Percentiles rank a stretch among this genome's conserved stretches.
These are phyloP conservation scores for Fundulus diaphanus DNA, from an alignment of 2,797 vertebrate genomes.

Conservation along the genomic window DNA sequence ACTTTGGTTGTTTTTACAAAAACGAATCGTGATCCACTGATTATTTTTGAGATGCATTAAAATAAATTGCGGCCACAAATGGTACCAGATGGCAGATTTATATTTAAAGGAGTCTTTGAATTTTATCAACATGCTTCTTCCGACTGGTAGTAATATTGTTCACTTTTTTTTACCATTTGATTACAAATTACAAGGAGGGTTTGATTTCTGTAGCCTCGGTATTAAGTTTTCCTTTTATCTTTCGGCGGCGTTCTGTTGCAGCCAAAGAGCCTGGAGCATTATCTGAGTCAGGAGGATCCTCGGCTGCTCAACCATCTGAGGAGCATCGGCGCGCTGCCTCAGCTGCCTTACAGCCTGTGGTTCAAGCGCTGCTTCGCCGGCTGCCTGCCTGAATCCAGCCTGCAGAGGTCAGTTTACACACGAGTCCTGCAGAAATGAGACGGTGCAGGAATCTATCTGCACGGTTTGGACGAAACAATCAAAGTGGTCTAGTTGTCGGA, in stretches of 20 bases:
- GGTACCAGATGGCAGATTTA: no score
- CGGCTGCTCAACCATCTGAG: conserved; percentile 89
- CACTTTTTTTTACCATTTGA: no score
- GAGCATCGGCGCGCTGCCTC: conserved; percentile 78
- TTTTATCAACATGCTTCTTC: no score
- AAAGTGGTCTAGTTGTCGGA: neutral
- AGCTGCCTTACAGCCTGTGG: conserved; percentile 92
- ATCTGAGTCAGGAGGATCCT: conserved; percentile 92
- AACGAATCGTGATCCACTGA: neutral
- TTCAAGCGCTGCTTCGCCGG: conserved; percentile 94
- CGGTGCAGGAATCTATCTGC: neutral
- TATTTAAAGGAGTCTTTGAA: no score
- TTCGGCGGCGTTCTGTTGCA: conserved; percentile 49
- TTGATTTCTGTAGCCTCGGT: no score
- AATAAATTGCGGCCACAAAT: no score
- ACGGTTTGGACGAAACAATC: neutral
- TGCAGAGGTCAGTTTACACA: conserved; percentile 86
- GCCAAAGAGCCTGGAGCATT: conserved; percentile 96
- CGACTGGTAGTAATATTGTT: no score
- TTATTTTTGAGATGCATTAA: neutral
- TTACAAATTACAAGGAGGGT: no score
- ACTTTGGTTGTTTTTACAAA: neutral
- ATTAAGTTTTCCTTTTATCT: neutral
- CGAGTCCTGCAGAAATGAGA: neutral
- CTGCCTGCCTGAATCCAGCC: conserved; percentile 93